Base-by-base conservation (phyloP, 2,888 invertebrate species). In the Melangyna quadrimaculata region DNA sequence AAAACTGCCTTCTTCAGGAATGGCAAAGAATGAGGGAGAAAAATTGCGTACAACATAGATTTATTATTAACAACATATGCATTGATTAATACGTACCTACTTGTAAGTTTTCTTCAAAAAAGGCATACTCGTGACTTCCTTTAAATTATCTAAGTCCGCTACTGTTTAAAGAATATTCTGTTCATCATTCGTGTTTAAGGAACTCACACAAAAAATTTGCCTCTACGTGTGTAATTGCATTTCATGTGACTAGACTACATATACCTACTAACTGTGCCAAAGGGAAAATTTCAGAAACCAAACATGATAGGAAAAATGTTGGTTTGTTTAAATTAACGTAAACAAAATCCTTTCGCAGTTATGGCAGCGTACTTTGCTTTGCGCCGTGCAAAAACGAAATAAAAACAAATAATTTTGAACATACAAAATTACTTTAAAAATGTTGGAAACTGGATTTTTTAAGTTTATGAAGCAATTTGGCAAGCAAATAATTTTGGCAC, bases 211-310 rank as follows among this genome's bases (percentile, higher is more conserved):
- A 53, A 82, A 65, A 55, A 19, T n/a, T n/a, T n/a, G n/a, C n/a
- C n/a, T n/a, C 43, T 10, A 14, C 35, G 19, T 63, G 61, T 72
- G 61, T 80, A 80, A 77, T 86, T 75, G 69, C 72, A 79, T 79
- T 84, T 75, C n/a, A 22, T 35, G 29, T 48, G 37, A 43, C 77
- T n/a, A 9, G 24, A 29, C 4, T 55, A 1, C 24, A 6, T 32
- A 5, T n/a, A n/a, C n/a, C n/a, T 8, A 32, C 8, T 5, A 32
- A 4, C 1, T 43, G 19, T 43, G 24, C 74, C 32, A 9, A 45
- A 22, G 48, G 65, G 59, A 63, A 55, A 75, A 40, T 65, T 65
- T 48, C 19, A 57, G 69, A 74, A 69, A 78, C 32, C 63, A 73
- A 61, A 79, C 55, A 35, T 71, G n/a, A 63, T 22, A 17, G 32